Conservation (phyloP, 1,140 invertebrate genomes). For the Homalodisca vitripennis region DNA sequence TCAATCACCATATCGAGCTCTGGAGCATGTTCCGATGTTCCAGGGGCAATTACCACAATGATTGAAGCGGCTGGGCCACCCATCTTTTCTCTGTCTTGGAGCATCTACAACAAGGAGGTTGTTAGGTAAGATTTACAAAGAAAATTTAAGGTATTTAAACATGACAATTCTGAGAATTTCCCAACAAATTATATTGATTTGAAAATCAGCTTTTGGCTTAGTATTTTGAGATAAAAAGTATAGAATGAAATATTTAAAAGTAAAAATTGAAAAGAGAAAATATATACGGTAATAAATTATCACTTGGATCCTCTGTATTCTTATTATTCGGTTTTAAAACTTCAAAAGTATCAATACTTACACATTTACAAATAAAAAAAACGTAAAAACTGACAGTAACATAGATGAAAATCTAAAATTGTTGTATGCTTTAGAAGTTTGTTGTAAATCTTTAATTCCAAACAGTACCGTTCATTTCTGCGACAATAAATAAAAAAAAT, state of each 20-base stretch:
- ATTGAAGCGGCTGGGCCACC: slow-evolving; percentile 53
- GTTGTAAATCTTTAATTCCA: no score
- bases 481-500: no score
- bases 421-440: no score
- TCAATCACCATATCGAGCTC: slow-evolving; percentile 41
- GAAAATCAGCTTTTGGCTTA: background rate
- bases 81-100: slow-evolving; percentile 48
- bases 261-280: background rate
- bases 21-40: slow-evolving; percentile 46
- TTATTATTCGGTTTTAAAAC: no score
- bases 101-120: slow-evolving; percentile 45
- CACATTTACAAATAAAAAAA: no score
- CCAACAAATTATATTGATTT: background rate
- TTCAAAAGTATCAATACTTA: no score
- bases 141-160: background rate
- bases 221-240: no score
- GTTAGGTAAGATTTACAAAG: background rate
- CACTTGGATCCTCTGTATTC: no score
- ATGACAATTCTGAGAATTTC: background rate
- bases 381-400: no score
- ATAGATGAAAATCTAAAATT: no score
- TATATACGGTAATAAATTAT: no score
- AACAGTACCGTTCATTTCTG: no score
- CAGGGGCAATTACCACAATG: slow-evolving; percentile 55
- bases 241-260: background rate